Base-by-base conservation (phyloP, 2,888 invertebrate genomes). In the Euzophera pinguis region DNA sequence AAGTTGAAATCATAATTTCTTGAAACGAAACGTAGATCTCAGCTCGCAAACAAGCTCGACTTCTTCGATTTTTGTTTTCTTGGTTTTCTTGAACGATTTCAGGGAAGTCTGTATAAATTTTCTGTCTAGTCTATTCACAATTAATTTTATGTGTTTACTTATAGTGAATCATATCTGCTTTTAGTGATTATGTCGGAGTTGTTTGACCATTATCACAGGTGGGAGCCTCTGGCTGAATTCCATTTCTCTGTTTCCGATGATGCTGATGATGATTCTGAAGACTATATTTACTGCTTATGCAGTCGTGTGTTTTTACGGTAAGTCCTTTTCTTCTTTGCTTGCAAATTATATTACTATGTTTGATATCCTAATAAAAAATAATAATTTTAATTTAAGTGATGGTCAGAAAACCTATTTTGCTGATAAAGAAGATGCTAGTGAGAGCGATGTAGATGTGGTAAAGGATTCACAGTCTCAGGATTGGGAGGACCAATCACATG, bases 211-310 rank as follows among this genome's bases (percentile, higher is more conserved):
- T 80, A 80, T 59, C 83, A 88, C 62, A 91, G 92, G 60, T 93
- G 93, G 92, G 93, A 94, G 73, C 92, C 93, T 55, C 88, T 95
- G 59, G 94, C 94, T 35, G 93, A 94, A 81, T 92, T 94, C 67
- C 88, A 88, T 69, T 91, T 88, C 58, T 70, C 72, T 52, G 64
- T 87, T 54, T 82, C 85, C 50, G 84, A 90, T 52, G 70, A 76
- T 60, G 74, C 77, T 54, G 73, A 78, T 54, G 75, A 78, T 58
- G 73, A 79, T 56, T 79, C 85, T 54, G 84, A 91, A 47, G 91
- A 92, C 67, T 92, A 91, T 68, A 87, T 93, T 64, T 93, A 93
- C 71, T 94, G 94, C 79, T 89, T 94, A 58, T 94, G 94, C 78
- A 94, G 93, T 78, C 90, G 95, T 80, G 93, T 92, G 58, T 93